A percentile compares a stretch with the other conserved stretches of the same genome.
Conservation (phyloP, 2,888 invertebrate genomes). For the Gnatocerus cornutus region DNA sequence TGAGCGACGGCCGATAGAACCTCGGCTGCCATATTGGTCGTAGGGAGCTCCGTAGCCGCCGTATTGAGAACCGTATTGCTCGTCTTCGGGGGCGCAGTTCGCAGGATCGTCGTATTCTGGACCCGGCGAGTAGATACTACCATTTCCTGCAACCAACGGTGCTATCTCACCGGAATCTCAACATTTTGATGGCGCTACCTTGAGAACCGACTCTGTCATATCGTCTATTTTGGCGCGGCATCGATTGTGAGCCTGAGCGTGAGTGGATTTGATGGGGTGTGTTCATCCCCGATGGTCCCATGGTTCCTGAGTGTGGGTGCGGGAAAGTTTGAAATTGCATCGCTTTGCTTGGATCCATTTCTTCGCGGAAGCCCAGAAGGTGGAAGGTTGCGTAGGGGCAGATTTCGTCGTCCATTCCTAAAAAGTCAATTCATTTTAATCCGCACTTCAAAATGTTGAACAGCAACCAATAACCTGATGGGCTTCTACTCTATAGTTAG, state of each 20-base stretch:
- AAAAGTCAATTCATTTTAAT: background rate
- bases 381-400: slow-evolving; percentile 98
- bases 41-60: slow-evolving; percentile 87
- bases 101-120: slow-evolving; percentile 96
- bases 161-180: background rate
- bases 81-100: slow-evolving; percentile 92
- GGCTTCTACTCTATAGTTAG: too few relatives aligned
- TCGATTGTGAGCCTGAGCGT: slow-evolving; percentile 91
- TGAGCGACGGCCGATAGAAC: slow-evolving; percentile 79
- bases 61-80: slow-evolving; percentile 93
- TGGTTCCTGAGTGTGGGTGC: slow-evolving; percentile 88
- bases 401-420: slow-evolving; percentile 96
- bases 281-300: slow-evolving; percentile 83
- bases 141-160: slow-evolving; percentile 76
- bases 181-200: slow-evolving; percentile 61
- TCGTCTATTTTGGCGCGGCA: slow-evolving; percentile 76
- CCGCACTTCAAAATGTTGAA: too few relatives aligned
- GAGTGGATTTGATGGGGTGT: slow-evolving; percentile 83
- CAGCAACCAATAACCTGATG: too few relatives aligned
- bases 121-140: slow-evolving; percentile 86
- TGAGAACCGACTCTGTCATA: slow-evolving; percentile 70
- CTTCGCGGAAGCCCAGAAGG: slow-evolving; percentile 93
- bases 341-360: slow-evolving; percentile 94
- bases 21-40: slow-evolving; percentile 91
- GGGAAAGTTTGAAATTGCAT: slow-evolving; percentile 92